A percentile compares a stretch with the other conserved stretches of the same genome.
phyloP scores from a whole-genome alignment of 2,113 vertebrate genomes.

The Alethe castanea region DNA sequence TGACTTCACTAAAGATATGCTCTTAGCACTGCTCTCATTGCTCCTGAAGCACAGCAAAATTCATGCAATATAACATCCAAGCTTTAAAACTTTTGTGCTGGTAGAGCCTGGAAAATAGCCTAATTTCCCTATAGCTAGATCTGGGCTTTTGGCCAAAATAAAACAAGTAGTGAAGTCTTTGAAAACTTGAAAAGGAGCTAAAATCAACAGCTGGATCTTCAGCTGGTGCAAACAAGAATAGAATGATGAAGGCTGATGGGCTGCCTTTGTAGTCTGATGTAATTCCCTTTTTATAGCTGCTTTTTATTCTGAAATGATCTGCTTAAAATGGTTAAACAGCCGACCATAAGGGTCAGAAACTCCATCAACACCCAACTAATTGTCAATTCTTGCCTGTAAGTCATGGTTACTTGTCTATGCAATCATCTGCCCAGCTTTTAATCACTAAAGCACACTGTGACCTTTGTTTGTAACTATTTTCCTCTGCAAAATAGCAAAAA shows the following conservation, averaged over 20 bases:
- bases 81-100: neutral
- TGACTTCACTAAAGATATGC: neutral
- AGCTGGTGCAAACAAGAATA: neutral
- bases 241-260: neutral
- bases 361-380: neutral
- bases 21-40: neutral
- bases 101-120: neutral
- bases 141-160: neutral
- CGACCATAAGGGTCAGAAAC: neutral
- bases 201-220: slow-evolving; percentile 9
- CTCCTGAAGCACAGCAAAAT: neutral
- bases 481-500: neutral
- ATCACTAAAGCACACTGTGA: neutral
- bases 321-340: neutral
- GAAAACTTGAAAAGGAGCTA: neutral
- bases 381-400: neutral
- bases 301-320: neutral
- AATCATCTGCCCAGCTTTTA: neutral
- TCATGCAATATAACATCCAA: neutral
- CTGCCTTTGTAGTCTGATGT: neutral
- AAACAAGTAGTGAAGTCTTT: neutral
- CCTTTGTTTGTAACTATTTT: neutral
- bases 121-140: neutral
- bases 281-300: neutral
- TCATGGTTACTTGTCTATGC: neutral